Base-by-base conservation (phyloP, 2,113 vertebrate genomes). In the Galbula dea region DNA sequence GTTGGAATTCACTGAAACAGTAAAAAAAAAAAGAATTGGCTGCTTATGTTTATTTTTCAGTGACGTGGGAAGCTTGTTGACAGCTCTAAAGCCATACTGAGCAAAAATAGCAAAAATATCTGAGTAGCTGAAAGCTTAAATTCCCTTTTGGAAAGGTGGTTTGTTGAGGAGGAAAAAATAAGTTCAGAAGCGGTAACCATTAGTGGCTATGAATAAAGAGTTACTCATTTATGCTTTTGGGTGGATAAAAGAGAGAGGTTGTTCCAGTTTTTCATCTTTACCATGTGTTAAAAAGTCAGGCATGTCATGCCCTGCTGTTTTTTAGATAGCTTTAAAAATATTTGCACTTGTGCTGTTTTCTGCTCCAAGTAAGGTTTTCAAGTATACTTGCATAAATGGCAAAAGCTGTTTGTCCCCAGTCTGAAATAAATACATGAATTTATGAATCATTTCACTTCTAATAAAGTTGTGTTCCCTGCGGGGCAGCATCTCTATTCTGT, bases 231-330 rank as follows among this genome's bases (percentile, higher is more conserved):
- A 86, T 59, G 72, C 77, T 80, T 34, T 93, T 65, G 78, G 95
- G 89, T 1, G 61, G 87, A 75, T 96, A 90, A 85, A 90, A 93
- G 87, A 88, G 59, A 76, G 88, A 92, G 52, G 30, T 86, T 90
- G 86, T 90, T 90, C 84, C 57, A 66, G 72, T 88, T 90, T 96
- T 94, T 97, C 87, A 87, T 96, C 78, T 96, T 93, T 95, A 80
- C 88, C 45, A 8, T 93, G 90, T 96, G 89, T 92, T 96, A 74
- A 97, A 89, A 94, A 91, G 71, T 91, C 83, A 96, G 81, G 76
- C 91, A 62, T 89, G 86, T 96, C 86, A 88, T 88, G 86, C 27
- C 84, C 61, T 91, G 57, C 49, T 9, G 3, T 80, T 62, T 84
- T 92, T 87, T 55, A 86, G 66, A 26, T 69, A 39, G 16, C 36